phyloP scores from a whole-genome alignment of 2,797 vertebrate genomes.

The Bovichtus variegatus region DNA sequence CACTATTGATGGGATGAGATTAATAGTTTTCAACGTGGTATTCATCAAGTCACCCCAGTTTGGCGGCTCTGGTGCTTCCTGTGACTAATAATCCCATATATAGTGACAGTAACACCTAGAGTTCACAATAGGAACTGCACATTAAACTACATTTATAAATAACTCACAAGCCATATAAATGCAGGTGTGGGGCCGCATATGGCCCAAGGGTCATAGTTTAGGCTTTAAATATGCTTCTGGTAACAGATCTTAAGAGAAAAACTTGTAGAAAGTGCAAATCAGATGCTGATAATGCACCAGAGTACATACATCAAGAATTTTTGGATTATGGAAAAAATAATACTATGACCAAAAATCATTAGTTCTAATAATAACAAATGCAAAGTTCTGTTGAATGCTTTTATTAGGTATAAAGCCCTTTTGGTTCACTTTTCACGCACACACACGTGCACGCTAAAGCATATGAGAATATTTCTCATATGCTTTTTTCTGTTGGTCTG shows the following conservation, averaged over 20 bases:
- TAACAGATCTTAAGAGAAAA: not conserved
- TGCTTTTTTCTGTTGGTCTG: slow-evolving; percentile 64
- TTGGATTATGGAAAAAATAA: not conserved
- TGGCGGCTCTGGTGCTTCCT: not conserved
- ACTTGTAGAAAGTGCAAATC: not conserved
- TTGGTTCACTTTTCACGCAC: not conserved
- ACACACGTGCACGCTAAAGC: slow-evolving; percentile 32
- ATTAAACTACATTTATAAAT: not conserved
- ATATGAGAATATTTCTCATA: slow-evolving; percentile 58
- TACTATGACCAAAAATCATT: not conserved
- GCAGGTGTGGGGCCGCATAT: not conserved
- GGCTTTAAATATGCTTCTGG: not conserved
- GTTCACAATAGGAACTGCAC: not conserved
- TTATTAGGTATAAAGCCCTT: not conserved
- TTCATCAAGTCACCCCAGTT: not conserved
- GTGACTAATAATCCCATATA: not conserved
- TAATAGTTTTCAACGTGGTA: not conserved
- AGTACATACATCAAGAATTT: not conserved
- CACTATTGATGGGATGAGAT: not conserved
- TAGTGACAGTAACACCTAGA: not conserved
- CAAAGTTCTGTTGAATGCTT: not conserved
- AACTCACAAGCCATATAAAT: not conserved
- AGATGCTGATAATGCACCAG: not conserved
- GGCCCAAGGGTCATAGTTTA: not conserved
- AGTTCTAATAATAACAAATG: not conserved